A percentile compares a stretch with the other conserved stretches of the same genome.
phyloP scores from a whole-genome alignment of 1,140 invertebrate species.

The Cataglyphis hispanica region DNA sequence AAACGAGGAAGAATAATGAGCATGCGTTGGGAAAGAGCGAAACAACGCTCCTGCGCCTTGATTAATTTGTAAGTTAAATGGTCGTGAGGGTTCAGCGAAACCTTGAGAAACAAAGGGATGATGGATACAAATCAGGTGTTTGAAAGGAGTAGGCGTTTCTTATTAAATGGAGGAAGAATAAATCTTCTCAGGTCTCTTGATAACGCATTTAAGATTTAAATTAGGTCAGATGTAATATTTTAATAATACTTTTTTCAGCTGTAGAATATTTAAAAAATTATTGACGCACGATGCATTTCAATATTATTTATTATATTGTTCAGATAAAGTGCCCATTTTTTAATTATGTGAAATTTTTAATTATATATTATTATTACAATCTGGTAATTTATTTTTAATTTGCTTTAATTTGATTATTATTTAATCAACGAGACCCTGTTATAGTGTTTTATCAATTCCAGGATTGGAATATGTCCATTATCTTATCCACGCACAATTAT shows the following conservation, averaged over 20 bases:
- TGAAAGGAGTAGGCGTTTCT: not conserved
- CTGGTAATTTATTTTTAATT: not conserved
- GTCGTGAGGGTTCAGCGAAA: conserved; percentile 47
- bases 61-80: conserved; percentile 70
- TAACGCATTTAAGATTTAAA: not conserved
- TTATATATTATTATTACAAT: not conserved
- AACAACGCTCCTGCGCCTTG: conserved; percentile 52
- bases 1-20: conserved; percentile 64
- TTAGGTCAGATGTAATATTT: not conserved
- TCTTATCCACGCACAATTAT: conserved; percentile 12
- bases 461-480: not conserved
- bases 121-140: conserved; percentile 63
- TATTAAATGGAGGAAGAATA: not conserved
- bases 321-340: not conserved
- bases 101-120: conserved; percentile 64
- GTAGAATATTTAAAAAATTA: not conserved
- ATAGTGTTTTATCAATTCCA: conserved; percentile 21
- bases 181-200: not conserved
- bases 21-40: not conserved
- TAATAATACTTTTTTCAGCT: not conserved
- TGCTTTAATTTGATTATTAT: not conserved
- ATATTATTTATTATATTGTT: not conserved
- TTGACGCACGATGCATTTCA: not conserved
- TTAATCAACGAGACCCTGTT: conserved; percentile 26
- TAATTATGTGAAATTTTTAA: not conserved